These are phyloP conservation scores for Petroica traversi DNA, from an alignment of 2,113 vertebrate species.

Conservation along the genomic window DNA sequence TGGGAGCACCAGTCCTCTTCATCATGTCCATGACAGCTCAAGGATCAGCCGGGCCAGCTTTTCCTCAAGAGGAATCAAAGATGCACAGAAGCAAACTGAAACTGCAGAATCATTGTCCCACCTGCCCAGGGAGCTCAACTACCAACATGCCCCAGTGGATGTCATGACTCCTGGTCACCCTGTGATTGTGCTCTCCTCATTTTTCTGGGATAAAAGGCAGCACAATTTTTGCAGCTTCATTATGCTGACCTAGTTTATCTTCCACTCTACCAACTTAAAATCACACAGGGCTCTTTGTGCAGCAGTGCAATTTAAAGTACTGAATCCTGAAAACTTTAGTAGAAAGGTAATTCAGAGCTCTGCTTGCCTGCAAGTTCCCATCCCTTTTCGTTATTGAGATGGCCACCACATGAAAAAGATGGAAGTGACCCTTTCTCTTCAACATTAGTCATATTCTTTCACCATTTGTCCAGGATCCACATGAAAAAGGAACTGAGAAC, in stretches of 20 bases:
- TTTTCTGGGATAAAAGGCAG: background rate
- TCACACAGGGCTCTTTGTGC: background rate
- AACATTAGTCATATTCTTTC: background rate
- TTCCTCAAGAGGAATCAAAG: background rate
- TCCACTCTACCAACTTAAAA: slow-evolving; percentile 3
- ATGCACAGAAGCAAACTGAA: background rate
- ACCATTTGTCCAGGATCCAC: background rate
- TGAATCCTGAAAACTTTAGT: slow-evolving; percentile 1
- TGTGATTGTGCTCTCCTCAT: background rate
- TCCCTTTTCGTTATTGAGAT: slow-evolving; percentile 41
- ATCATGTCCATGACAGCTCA: background rate
- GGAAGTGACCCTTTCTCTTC: slow-evolving; percentile 13
- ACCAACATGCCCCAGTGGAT: background rate
- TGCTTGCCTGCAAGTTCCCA: slow-evolving; percentile 22
- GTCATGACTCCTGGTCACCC: background rate
- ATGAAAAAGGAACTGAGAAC: background rate
- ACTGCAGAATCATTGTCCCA: background rate
- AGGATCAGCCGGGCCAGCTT: background rate
- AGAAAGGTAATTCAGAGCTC: slow-evolving; percentile 22
- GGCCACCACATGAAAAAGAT: background rate
- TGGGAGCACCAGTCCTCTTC: background rate
- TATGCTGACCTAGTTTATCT: slow-evolving; percentile 61
- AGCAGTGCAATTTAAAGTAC: slow-evolving; percentile 36
- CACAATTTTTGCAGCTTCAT: slow-evolving; percentile 18
- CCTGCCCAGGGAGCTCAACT: background rate